These are phyloP conservation scores for Mobula birostris DNA, from an alignment of 2,113 vertebrate species.

Conservation along the genomic window DNA sequence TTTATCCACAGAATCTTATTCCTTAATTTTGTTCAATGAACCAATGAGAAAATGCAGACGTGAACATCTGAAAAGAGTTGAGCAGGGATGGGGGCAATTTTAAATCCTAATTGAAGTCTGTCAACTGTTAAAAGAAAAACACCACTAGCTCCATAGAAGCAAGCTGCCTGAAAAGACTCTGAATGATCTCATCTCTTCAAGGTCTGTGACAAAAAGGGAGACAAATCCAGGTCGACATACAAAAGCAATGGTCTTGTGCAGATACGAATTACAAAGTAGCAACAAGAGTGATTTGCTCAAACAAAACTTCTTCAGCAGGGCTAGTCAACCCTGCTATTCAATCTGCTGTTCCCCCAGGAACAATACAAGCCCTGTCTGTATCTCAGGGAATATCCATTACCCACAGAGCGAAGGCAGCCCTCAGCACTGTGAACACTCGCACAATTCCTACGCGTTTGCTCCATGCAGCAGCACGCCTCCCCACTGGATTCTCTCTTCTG, in stretches of 20 bases:
- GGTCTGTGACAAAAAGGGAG: background rate
- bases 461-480: background rate
- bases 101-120: background rate
- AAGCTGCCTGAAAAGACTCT: background rate
- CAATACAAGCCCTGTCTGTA: background rate
- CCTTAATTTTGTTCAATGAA: background rate
- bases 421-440: background rate
- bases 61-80: background rate
- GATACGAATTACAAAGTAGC: background rate
- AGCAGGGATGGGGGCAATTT: background rate
- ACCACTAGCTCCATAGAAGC: background rate
- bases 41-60: background rate
- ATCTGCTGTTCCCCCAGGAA: background rate
- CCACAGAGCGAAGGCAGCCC: background rate
- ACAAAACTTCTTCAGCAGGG: background rate
- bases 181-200: background rate
- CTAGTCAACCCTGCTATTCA: background rate
- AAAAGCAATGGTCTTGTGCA: background rate
- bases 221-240: background rate
- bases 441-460: slow-evolving; percentile 11
- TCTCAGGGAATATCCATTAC: slow-evolving; percentile 31
- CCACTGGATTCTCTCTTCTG: background rate
- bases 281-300: background rate
- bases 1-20: no score
- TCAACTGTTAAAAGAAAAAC: background rate